Conservation (phyloP, 2,797 vertebrate genomes). For the Sebastes alutus region DNA sequence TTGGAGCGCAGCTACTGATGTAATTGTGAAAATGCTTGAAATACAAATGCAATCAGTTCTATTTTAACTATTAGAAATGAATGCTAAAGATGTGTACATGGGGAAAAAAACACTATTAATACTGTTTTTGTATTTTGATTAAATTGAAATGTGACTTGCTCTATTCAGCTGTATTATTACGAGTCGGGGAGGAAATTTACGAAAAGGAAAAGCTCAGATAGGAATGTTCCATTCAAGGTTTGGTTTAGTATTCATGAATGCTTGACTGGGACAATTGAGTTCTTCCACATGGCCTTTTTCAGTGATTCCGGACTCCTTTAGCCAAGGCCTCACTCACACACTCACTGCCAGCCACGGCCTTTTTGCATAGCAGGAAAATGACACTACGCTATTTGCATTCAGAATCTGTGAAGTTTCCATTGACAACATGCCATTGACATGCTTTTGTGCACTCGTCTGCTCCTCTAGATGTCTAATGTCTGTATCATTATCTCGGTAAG, state of each 20-base stretch:
- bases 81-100: neutral
- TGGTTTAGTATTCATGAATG: constrained; percentile 66
- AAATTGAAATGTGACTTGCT: constrained; percentile 9
- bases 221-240: constrained; percentile 55
- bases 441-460: neutral
- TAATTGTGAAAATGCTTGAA: neutral
- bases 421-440: neutral
- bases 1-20: neutral
- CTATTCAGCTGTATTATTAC: neutral
- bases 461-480: neutral
- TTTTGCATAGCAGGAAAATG: constrained; percentile 67
- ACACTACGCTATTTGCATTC: constrained; percentile 60
- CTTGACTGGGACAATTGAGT: constrained; percentile 51
- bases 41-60: neutral
- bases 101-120: neutral
- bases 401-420: constrained; percentile 34
- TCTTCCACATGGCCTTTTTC: constrained; percentile 59
- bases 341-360: constrained; percentile 6
- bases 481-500: neutral
- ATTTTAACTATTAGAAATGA: neutral
- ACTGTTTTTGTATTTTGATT: neutral
- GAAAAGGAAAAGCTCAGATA: constrained; percentile 1
- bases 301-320: constrained; percentile 42
- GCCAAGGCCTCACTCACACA: constrained; percentile 26
- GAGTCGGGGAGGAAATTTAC: neutral